Conservation (phyloP, 2,797 vertebrate genomes). For the Lagocephalus sceleratus region DNA sequence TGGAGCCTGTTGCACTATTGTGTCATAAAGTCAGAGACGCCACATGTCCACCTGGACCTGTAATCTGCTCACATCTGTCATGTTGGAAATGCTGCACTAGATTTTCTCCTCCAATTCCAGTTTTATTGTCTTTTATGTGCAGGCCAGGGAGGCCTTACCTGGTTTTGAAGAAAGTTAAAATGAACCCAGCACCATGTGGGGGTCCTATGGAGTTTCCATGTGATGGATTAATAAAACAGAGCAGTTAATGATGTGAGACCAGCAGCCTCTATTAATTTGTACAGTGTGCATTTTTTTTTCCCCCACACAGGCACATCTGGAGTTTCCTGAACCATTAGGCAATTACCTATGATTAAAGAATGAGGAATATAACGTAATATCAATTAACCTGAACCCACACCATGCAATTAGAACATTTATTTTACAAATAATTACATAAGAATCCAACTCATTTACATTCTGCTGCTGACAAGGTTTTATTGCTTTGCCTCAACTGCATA, state of each 20-base stretch:
- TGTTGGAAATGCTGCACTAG: constrained; percentile 1
- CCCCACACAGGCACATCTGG: not conserved
- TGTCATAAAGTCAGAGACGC: constrained; percentile 45
- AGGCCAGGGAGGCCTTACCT: no score
- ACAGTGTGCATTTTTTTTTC: constrained; percentile 14
- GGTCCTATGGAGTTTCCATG: constrained; percentile 14
- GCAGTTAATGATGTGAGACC: constrained; percentile 33
- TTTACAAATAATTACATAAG: constrained; percentile 24
- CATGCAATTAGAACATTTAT: constrained; percentile 25
- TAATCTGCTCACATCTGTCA: constrained; percentile 29
- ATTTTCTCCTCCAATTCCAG: not conserved
- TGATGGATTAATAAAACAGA: constrained; percentile 49
- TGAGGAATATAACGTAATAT: constrained; percentile 28
- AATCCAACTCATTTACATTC: constrained; percentile 6
- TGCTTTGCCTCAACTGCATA: not conserved
- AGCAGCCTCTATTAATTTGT: constrained; percentile 14
- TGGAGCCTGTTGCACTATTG: constrained; percentile 25
- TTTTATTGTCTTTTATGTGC: not conserved
- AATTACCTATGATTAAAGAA: constrained; percentile 40
- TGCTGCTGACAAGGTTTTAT: not conserved
- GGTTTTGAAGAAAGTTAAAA: no score
- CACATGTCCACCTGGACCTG: constrained; percentile 36
- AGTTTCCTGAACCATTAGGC: no score
- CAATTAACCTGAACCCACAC: constrained; percentile 35
- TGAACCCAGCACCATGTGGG: no score